Conservation (phyloP, 2,797 vertebrate genomes). For the Eospalax fontanierii region DNA sequence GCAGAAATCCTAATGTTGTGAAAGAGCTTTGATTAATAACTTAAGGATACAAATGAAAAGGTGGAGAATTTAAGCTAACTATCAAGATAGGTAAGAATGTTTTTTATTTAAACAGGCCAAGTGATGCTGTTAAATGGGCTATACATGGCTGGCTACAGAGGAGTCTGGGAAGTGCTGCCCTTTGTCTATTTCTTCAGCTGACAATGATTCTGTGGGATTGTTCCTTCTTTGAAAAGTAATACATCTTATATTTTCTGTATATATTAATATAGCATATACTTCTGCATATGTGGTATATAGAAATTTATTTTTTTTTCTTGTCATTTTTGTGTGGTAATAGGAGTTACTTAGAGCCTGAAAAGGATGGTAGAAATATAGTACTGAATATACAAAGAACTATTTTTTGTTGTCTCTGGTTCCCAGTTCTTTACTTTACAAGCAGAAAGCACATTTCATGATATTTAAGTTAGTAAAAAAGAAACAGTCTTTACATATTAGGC, state of each 20-base stretch:
- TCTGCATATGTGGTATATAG: not conserved
- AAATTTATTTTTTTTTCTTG: not conserved
- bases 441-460: not conserved
- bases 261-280: not conserved
- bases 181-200: not conserved
- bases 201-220: not conserved
- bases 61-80: not conserved
- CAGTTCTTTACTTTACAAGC: not conserved
- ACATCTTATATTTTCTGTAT: not conserved
- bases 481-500: not conserved
- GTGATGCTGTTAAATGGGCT: not conserved
- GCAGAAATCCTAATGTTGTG: not conserved
- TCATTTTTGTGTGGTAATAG: not conserved
- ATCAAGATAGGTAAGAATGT: not conserved
- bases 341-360: not conserved
- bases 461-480: conserved; percentile 38
- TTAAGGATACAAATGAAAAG: not conserved
- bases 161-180: not conserved
- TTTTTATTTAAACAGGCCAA: not conserved
- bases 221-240: conserved; percentile 3
- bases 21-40: not conserved
- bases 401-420: not conserved
- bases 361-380: not conserved
- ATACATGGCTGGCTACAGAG: rapidly evolving
- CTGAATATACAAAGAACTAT: not conserved